phyloP scores from a whole-genome alignment of 2,888 invertebrate genomes.

The Archaeoteleia sp. region DNA sequence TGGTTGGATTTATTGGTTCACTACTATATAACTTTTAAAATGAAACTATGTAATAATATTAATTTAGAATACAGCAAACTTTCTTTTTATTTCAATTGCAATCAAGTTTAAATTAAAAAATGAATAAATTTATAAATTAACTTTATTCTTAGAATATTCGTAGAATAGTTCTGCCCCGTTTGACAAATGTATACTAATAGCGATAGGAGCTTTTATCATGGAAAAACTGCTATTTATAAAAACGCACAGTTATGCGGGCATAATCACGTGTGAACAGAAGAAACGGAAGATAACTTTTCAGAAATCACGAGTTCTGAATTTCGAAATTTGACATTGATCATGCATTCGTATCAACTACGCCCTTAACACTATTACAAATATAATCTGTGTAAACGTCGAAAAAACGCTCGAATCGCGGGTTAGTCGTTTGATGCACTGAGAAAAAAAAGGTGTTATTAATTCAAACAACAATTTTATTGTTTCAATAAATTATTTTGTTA shows the following conservation, averaged over 20 bases:
- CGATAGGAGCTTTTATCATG: slow-evolving; percentile 15
- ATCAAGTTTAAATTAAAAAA: too few relatives aligned
- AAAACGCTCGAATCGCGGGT: slow-evolving; percentile 45
- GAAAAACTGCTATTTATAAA: slow-evolving; percentile 38
- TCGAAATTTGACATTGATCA: slow-evolving; percentile 3
- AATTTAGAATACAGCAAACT: too few relatives aligned
- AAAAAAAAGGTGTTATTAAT: neutral
- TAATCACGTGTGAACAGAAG: too few relatives aligned
- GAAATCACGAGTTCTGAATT: too few relatives aligned
- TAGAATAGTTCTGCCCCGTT: slow-evolving; percentile 20
- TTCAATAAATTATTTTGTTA: too few relatives aligned
- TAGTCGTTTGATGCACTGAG: neutral
- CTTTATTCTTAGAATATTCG: slow-evolving; percentile 32
- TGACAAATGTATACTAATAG: slow-evolving; percentile 3
- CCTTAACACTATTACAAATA: slow-evolving; percentile 28
- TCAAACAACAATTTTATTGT: too few relatives aligned
- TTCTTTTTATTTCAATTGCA: too few relatives aligned
- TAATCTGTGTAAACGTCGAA: slow-evolving; percentile 43
- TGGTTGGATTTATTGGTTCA: too few relatives aligned
- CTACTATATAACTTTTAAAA: too few relatives aligned
- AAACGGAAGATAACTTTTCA: slow-evolving; percentile 35
- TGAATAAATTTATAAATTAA: slow-evolving; percentile 23
- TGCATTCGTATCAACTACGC: slow-evolving; percentile 13
- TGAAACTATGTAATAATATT: too few relatives aligned
- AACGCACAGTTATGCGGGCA: too few relatives aligned